These are phyloP conservation scores for Scomber japonicus DNA, from an alignment of 2,113 vertebrate genomes.

Conservation along the genomic window DNA sequence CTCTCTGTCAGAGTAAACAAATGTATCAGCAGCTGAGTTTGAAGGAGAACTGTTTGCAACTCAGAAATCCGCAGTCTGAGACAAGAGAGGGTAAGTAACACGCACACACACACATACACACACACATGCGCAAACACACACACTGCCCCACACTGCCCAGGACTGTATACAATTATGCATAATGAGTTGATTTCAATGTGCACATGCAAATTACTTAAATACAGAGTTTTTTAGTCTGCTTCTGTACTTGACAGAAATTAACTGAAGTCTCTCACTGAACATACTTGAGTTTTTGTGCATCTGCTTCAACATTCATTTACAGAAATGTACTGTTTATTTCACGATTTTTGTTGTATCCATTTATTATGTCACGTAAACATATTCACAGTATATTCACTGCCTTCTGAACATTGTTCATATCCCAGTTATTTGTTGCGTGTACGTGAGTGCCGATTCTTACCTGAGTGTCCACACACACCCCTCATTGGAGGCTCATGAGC, in stretches of 20 bases:
- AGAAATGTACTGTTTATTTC: background rate
- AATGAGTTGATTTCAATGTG: conserved; percentile 44
- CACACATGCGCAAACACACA: background rate
- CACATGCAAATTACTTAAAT: conserved; percentile 42
- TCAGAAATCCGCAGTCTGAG: conserved; percentile 87
- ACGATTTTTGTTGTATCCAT: background rate
- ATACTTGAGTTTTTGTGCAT: background rate
- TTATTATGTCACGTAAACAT: background rate
- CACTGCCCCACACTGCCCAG: background rate
- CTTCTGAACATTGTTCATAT: conserved; percentile 12
- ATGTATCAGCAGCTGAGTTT: conserved; percentile 95
- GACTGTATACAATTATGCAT: conserved; percentile 19
- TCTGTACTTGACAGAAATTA: conserved; percentile 11
- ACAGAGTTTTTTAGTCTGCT: background rate
- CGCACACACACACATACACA: background rate
- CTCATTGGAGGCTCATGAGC: conserved; percentile 90
- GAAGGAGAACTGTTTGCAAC: conserved; percentile 94
- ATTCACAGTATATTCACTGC: background rate
- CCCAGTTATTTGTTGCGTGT: conserved; percentile 94
- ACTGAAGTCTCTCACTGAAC: background rate
- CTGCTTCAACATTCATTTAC: background rate
- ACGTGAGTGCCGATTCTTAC: conserved; percentile 95
- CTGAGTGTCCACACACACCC: conserved; percentile 92
- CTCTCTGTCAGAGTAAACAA: conserved; percentile 90
- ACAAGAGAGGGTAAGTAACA: conserved; percentile 90